phyloP scores from a whole-genome alignment of 2,113 vertebrate species.

The Pongo abelii region DNA sequence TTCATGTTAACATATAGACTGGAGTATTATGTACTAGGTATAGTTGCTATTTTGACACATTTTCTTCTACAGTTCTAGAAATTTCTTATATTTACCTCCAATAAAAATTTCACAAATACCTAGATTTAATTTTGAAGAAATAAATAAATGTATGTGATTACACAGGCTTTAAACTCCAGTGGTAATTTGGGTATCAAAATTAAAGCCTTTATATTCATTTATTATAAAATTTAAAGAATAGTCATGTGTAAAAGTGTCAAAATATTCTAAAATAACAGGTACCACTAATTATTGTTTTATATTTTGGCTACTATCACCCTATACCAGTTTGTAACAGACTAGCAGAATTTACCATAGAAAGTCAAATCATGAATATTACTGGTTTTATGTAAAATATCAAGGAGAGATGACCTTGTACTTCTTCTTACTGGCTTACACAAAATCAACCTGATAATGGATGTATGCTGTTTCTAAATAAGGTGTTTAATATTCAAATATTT shows the following conservation, averaged over 20 bases:
- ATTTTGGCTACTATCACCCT: background rate
- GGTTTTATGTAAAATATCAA: conserved; percentile 15
- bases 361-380: background rate
- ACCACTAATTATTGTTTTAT: background rate
- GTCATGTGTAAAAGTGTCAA: background rate
- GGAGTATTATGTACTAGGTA: background rate
- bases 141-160: background rate
- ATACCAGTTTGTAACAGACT: background rate
- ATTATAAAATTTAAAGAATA: background rate
- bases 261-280: background rate
- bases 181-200: background rate
- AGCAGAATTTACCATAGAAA: background rate
- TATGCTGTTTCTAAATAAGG: conserved; percentile 7
- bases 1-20: background rate
- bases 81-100: background rate
- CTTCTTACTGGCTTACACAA: background rate
- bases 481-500: conserved; percentile 52
- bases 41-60: background rate
- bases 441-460: conserved; percentile 2
- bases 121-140: background rate
- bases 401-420: conserved; percentile 2
- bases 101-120: background rate
- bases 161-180: background rate
- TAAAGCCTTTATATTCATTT: background rate
- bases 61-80: background rate